These are phyloP conservation scores for Corvus hawaiiensis DNA, from an alignment of 2,113 vertebrate genomes.

Conservation along the genomic window DNA sequence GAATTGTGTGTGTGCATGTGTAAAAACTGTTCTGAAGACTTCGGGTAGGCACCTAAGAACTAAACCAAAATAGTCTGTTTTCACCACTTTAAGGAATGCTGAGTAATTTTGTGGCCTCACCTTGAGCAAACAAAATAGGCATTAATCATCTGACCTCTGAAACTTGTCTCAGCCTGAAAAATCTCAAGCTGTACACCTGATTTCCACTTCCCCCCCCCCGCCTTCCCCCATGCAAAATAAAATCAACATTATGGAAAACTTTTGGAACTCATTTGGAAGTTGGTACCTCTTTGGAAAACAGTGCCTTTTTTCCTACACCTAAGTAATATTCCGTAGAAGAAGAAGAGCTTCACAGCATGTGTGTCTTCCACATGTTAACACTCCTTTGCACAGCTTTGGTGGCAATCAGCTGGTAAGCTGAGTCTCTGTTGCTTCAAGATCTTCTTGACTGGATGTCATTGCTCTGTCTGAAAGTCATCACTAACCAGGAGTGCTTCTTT, in stretches of 20 bases:
- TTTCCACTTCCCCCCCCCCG: fast-evolving
- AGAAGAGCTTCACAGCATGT: background rate
- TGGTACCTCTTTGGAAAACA: background rate
- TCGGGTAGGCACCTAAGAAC: background rate
- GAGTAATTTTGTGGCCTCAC: background rate
- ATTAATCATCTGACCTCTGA: background rate
- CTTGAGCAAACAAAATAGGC: background rate
- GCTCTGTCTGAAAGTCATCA: background rate
- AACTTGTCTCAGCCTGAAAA: background rate
- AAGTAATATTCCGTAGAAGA: background rate
- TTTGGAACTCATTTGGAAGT: background rate
- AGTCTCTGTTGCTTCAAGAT: background rate
- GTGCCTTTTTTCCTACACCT: background rate
- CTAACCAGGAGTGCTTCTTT: background rate
- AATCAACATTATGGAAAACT: background rate
- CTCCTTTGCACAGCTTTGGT: background rate
- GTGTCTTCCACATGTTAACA: background rate
- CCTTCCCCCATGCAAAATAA: background rate
- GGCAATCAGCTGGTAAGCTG: background rate
- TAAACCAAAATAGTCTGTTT: background rate
- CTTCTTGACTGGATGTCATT: background rate
- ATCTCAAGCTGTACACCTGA: background rate
- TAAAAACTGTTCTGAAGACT: background rate
- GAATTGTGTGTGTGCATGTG: background rate
- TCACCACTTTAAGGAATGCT: background rate